Base-by-base conservation (phyloP, 2,888 invertebrate genomes). In the Mythimna ferrago region DNA sequence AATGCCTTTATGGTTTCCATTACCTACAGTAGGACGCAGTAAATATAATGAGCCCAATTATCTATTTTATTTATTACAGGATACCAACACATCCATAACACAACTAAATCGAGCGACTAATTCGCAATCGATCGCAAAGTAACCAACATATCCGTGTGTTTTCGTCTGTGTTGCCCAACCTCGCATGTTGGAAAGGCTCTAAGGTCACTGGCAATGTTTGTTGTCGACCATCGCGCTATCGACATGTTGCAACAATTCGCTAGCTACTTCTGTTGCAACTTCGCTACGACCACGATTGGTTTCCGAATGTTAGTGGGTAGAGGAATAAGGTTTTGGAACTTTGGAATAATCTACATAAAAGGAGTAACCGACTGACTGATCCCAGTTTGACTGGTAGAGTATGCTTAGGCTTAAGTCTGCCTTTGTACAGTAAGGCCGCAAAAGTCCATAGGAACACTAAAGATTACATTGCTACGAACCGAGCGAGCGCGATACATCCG, bases 161-260 rank as follows among this genome's bases (percentile, higher is more conserved):
- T 83, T 76, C 57, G 64, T 61, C 66, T 11, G 16, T 54, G 51
- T 82, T 87, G 60, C 71, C n/a, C 64, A 83, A 84, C 44, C 19
- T 41, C 67, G 71, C 57, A 11, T 71, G 71, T 57, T 75, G 38
- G 81, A 81, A 78, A 68, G 74, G 84, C 66, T 67, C 35, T 80
- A 77, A 85, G 85, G 85, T 86, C 85, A 82, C 48, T 76, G 67
- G 72, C 81, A 75, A 83, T 81, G 72, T 81, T 76, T 81, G 70
- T 57, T 62, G 41, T n/a, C 60, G 58, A 66, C 75, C 75, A 80
- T 75, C 83, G 76, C 51, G 51, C 63, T 60, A 79, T 60, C 64
- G 44, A 62, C 38, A 35, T 6, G 75, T 82, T 66, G 81, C 57
- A 81, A 80, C 6, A 6, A 19, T 16, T 16, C 62, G 56, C 35